These are phyloP conservation scores for Leptopilina syphax DNA, from an alignment of 2,888 invertebrate genomes.

Conservation along the genomic window DNA sequence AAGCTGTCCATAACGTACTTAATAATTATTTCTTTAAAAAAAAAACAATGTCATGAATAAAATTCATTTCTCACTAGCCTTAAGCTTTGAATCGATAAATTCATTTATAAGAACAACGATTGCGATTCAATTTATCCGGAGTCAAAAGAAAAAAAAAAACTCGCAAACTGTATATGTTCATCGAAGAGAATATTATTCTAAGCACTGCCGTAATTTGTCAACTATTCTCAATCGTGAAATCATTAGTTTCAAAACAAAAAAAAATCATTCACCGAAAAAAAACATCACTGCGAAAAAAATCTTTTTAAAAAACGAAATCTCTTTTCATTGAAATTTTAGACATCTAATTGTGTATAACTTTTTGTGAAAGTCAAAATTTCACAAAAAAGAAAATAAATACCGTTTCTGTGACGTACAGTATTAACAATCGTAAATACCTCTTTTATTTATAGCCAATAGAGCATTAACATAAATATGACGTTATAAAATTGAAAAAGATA, in stretches of 20 bases:
- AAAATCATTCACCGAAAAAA: not conserved
- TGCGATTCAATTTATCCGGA: constrained; percentile 21
- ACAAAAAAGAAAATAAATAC: not conserved
- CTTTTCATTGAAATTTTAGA: not conserved
- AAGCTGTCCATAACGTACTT: not conserved
- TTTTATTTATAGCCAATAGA: constrained; percentile 11
- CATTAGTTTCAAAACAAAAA: constrained; percentile 2
- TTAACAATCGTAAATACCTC: constrained; percentile 19
- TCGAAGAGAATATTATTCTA: constrained; percentile 21
- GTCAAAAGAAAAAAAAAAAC: not conserved
- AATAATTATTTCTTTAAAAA: constrained; percentile 8
- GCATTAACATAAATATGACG: constrained; percentile 2
- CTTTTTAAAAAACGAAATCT: not conserved
- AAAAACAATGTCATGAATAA: constrained; percentile 2
- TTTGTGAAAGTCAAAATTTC: not conserved
- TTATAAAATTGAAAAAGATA: constrained; percentile 19
- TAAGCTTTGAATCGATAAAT: constrained; percentile 27
- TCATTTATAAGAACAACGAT: constrained; percentile 18
- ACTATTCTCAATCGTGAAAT: constrained; percentile 19
- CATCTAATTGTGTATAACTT: not conserved
- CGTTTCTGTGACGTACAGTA: constrained; percentile 21
- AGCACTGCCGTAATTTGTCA: constrained; percentile 31
- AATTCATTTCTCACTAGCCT: constrained; percentile 26
- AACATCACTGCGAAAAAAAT: not conserved
- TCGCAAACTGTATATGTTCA: constrained; percentile 20